Conservation (phyloP, 2,113 vertebrate genomes). For the Chlorodrepanis virens region DNA sequence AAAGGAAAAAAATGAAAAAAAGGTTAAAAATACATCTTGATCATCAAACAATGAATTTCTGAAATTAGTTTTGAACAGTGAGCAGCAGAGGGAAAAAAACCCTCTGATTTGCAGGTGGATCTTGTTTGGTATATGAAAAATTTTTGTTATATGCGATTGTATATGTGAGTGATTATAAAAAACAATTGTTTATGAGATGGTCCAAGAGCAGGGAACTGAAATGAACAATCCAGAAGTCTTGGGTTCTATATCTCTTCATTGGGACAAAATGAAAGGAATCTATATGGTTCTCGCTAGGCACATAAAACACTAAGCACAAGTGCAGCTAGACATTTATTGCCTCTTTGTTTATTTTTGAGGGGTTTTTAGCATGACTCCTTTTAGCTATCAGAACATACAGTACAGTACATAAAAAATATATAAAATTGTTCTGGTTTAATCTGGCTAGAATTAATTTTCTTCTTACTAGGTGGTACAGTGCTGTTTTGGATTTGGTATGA, state of each 20-base stretch:
- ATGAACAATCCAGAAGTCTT: neutral
- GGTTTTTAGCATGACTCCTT: neutral
- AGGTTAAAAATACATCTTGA: neutral
- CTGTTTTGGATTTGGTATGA: neutral
- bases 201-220: neutral
- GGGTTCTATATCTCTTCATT: neutral
- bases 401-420: neutral
- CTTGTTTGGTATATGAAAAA: neutral
- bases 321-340: neutral
- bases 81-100: neutral
- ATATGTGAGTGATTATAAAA: neutral
- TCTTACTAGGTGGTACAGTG: neutral
- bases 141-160: neutral
- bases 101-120: neutral
- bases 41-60: neutral
- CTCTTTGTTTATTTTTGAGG: neutral
- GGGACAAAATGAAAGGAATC: neutral
- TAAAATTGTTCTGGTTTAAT: neutral
- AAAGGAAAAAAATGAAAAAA: neutral
- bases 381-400: neutral
- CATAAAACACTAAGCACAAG: neutral
- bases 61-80: neutral
- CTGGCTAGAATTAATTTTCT: neutral
- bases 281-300: neutral
- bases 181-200: neutral